Percentiles rank a stretch among this genome's conserved stretches.
Evolutionary conservation across 2,113 vertebrate species (phyloP).

Genomic region (Passer domesticus): DNA sequence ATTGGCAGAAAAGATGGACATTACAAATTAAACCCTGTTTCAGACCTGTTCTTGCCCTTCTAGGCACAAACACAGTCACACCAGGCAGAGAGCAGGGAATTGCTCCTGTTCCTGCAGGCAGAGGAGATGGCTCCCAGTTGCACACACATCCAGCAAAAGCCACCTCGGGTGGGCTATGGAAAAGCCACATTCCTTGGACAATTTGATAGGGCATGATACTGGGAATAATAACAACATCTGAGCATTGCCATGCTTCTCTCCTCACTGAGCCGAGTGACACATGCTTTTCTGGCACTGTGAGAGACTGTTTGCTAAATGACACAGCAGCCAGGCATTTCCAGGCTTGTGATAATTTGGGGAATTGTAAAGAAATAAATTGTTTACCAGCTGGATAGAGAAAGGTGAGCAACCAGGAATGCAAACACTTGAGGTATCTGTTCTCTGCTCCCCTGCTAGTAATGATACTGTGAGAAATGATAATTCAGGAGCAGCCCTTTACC

Average conservation of each 20-base stretch:
- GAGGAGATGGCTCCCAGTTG: not conserved
- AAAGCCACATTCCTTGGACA: not conserved
- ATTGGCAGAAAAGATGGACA: not conserved
- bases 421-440: not conserved
- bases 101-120: not conserved
- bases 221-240: not conserved
- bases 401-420: not conserved
- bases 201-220: not conserved
- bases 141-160: not conserved
- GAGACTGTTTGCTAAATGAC: not conserved
- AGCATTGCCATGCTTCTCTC: not conserved
- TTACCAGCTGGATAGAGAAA: not conserved
- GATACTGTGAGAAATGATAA: not conserved
- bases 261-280: not conserved
- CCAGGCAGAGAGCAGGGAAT: fast-evolving
- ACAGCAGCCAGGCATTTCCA: not conserved
- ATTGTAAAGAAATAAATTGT: not conserved
- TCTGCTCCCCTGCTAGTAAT: not conserved
- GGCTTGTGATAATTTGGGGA: not conserved
- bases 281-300: fast-evolving
- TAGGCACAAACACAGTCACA: not conserved
- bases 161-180: too few species aligned
- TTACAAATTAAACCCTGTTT: not conserved
- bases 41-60: not conserved
- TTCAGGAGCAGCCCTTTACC: constrained; percentile 35